Evolutionary conservation across 2,888 invertebrate species (phyloP), one percentile per base, ranked within the genome.

Genomic region (Desoria tigrina): DNA sequence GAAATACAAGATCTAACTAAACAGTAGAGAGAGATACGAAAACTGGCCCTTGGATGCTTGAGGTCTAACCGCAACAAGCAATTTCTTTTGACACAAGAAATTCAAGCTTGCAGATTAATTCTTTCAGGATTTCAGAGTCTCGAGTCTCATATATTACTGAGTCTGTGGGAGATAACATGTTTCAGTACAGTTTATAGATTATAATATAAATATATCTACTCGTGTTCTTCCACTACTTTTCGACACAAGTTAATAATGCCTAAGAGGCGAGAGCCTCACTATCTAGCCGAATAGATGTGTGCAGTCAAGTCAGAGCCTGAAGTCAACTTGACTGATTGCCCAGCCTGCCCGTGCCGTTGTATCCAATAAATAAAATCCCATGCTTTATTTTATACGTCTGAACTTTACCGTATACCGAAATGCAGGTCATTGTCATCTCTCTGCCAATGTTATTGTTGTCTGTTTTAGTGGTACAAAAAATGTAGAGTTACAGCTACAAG

Each of bases 371-470:
- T 55, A 55, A 55, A 27, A 51, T 45, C 45, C n/a, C 45, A 21
- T 45, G 21, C 45, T 45, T 45, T 45, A 45, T n/a, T 45, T 16
- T 45, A 16, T 21, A 45, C 21, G n/a, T 21, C 4, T 6, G n/a
- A 45, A 45, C 16, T 45, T 21, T 18, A 45, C 45, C 21, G 21
- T 45, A 45, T 18, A 45, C 6, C 45, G 6, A 6, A 45, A 45
- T 45, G 24, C 56, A 57, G 56, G 56, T 57, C 56, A 57, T 57
- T 57, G 56, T 57, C 56, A 24, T 42, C 56, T 23, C 24, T 23
- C 16, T 18, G 4, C 6, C 45, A 6, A 45, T 45, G 9, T 45
- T 45, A n/a, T 18, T 45, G 45, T 45, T 45, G 16, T 45, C 32
- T 32, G 32, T 32, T 32, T 32, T n/a, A n/a, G n/a, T n/a, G 32